Base-by-base conservation (phyloP, 2,113 vertebrate species). In the Megaceryle torquata region DNA sequence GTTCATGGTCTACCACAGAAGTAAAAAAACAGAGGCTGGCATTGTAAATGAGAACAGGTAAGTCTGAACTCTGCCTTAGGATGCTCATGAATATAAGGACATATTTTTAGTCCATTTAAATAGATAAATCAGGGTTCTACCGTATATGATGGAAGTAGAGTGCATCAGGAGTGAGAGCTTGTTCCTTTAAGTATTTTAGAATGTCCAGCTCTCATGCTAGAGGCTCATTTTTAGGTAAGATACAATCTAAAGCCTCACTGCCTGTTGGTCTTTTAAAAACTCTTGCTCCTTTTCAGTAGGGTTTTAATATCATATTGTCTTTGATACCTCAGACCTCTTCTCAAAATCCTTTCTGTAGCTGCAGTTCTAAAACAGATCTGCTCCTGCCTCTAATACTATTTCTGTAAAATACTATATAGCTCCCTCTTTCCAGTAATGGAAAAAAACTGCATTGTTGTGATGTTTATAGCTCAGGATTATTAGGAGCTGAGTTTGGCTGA, bases 391-490 rank as follows among this genome's bases (percentile, higher is more conserved):
- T 89, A n/a, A 6, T 44, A 13, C 76, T 41, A 14, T 83, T 90
- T 68, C 60, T 72, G 0, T 82, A 51, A 67, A 88, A 81, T 75
- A 60, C 70, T 90, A 0, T 41, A 68, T 68, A 64, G 60, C 33
- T 86, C 24, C 35, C 39, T 75, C 56, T 75, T 81, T 78, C 60
- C 89, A 82, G 7, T 89, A 60, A 86, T 56, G 48, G 91, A 63
- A 93, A 76, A 81, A 54, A 54, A 21, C 24, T 39, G 76, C 80
- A 68, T 51, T 86, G 91, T 96, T 95, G 89, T 95, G 78, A 85
- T 95, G 92, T 91, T 95, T 92, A 89, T 92, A 93, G 83, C 80
- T 82, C 24, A 60, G 65, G 69, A 51, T 95, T 96, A 88, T 89
- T 92, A 82, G 72, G 92, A 96, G 60, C 69, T 37, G 76, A 48